Evolutionary conservation across 2,113 vertebrate species (phyloP), one percentile per base, ranked within the genome.

Genomic region (Amblyopsis rosae): DNA sequence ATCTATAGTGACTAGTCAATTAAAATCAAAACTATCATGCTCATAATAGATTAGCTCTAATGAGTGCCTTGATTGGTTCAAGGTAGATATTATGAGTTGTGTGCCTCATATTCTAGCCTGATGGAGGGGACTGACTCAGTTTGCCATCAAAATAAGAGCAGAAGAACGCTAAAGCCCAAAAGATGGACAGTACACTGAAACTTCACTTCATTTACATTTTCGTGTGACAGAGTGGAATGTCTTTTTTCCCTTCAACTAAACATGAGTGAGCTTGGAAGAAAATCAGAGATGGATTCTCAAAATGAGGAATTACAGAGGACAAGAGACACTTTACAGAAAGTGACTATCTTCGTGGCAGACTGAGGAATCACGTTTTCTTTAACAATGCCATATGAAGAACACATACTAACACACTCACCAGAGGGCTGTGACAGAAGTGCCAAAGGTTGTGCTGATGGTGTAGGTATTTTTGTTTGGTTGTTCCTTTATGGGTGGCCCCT

Each of bases 91-190:
- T 12, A 8, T 19, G 26, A 9, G 33, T 63, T 50, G 17, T 68
- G 53, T 70, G 72, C 56, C 65, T 81, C 60, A 66, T 72, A 72
- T 59, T 41, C 53, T 75, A 67, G 73, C 57, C 75, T 61, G 33
- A 17, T 10, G 0, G 5, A 66, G 7, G 48, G n/a, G 15, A 62
- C 55, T 7, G 1, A 63, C 51, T 58, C 45, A 16, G 55, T 57
- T 41, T 72, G 32, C 55, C 69, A 66, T 69, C 48, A 64, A 76
- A 57, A 70, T 54, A 51, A 72, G 81, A 66, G 76, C 77, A 76
- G 67, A 45, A 55, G 65, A 71, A 72, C 58, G 60, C 62, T 26
- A 19, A 64, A 77, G 46, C n/a, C 19, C n/a, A 51, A 62, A 64
- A 75, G 69, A 68, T 70, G 73, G 73, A 12, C 50, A 41, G 6